phyloP scores from a whole-genome alignment of 2,797 vertebrate genomes.

The Poliocrania exsul region DNA sequence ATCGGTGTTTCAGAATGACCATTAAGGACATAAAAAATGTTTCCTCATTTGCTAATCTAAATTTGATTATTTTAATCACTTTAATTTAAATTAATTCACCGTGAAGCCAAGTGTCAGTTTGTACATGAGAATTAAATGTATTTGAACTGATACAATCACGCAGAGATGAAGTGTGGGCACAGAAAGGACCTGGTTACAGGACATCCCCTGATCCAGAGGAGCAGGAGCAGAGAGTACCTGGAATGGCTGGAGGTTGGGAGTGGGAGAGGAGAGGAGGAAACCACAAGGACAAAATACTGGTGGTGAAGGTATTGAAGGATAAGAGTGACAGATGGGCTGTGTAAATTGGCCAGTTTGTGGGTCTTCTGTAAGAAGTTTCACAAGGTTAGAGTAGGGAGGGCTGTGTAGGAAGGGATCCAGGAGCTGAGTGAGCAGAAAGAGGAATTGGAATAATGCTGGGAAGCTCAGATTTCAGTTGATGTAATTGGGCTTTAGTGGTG shows the following conservation, averaged over 20 bases:
- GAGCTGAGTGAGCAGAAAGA: background rate
- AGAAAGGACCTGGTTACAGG: background rate
- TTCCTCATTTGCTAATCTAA: constrained; percentile 50
- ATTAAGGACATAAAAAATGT: constrained; percentile 20
- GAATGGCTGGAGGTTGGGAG: background rate
- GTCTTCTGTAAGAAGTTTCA: background rate
- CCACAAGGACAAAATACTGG: no score
- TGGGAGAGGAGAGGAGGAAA: background rate
- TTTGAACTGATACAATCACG: background rate
- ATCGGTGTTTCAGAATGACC: constrained; percentile 8
- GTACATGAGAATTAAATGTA: background rate
- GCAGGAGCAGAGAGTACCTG: background rate
- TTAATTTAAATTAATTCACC: constrained; percentile 47
- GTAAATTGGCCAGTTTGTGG: background rate
- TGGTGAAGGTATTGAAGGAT: background rate
- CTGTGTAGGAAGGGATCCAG: background rate
- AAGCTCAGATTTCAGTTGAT: background rate
- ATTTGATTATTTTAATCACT: constrained; percentile 47
- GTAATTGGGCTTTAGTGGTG: constrained; percentile 12
- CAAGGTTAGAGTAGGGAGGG: background rate
- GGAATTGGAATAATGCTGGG: background rate
- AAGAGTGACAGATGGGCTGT: background rate
- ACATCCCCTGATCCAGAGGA: background rate
- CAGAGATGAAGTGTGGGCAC: background rate
- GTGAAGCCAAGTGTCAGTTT: constrained; percentile 26